Evolutionary conservation across 2,888 invertebrate species (phyloP).

Genomic region (Drosophila mercatorum): DNA sequence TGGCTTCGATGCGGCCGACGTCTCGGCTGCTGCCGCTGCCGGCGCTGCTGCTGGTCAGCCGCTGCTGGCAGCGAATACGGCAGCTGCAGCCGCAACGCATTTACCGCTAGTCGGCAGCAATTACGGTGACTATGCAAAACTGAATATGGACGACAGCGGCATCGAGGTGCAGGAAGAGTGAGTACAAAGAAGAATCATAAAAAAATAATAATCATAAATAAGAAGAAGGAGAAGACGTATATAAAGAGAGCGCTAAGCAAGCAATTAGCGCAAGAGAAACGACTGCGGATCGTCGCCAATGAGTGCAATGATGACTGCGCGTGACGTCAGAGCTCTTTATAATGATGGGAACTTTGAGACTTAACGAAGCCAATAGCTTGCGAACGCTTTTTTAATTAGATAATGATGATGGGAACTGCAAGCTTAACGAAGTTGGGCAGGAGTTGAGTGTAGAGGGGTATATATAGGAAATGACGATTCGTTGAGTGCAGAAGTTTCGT

Average conservation of each 20-base stretch:
- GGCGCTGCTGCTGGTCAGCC: constrained; percentile 61
- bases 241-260: constrained; percentile 7
- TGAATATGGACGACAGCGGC: constrained; percentile 83
- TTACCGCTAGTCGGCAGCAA: constrained; percentile 55
- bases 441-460: not conserved
- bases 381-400: not conserved
- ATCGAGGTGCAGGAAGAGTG: constrained; percentile 85
- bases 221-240: not conserved
- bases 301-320: not conserved
- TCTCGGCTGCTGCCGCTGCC: constrained; percentile 43
- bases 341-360: not conserved
- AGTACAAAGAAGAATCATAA: constrained; percentile 61
- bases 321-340: constrained; percentile 42
- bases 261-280: constrained; percentile 17
- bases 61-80: constrained; percentile 73
- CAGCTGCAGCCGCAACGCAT: constrained; percentile 82
- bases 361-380: not conserved
- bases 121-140: constrained; percentile 63
- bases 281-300: not conserved
- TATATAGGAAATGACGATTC: too few species aligned
- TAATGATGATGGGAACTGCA: not conserved
- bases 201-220: not conserved
- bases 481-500: too few species aligned
- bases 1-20: constrained; percentile 77
- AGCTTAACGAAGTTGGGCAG: not conserved